Evolutionary conservation across 2,797 vertebrate genomes (phyloP).

Genomic region (Sebastes vulpes): DNA sequence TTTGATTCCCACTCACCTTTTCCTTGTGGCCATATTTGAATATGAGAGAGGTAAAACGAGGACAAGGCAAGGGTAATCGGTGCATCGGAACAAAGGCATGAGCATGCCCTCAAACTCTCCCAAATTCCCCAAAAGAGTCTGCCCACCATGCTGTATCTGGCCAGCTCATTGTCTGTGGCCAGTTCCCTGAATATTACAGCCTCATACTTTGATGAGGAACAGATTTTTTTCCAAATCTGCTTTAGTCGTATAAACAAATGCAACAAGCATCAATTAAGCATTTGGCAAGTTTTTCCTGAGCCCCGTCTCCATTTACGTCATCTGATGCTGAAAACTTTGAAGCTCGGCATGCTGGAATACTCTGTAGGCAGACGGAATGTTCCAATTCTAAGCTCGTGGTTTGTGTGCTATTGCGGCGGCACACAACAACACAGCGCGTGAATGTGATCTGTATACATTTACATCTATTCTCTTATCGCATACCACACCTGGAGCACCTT

Average conservation of each 20-base stretch:
- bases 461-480: conserved; percentile 65
- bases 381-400: conserved; percentile 35
- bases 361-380: conserved; percentile 17
- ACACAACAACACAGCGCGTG: conserved; percentile 15
- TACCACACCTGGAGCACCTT: conserved; percentile 45
- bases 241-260: conserved; percentile 23
- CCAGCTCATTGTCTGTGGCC: conserved; percentile 35
- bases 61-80: conserved; percentile 41
- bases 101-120: conserved; percentile 46
- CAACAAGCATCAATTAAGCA: conserved; percentile 25
- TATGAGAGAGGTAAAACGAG: conserved; percentile 39
- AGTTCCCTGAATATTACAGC: conserved; percentile 38
- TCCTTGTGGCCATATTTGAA: conserved; percentile 54
- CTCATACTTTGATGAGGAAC: neutral
- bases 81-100: conserved; percentile 48
- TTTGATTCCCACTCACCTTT: conserved; percentile 60
- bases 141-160: conserved; percentile 18
- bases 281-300: neutral
- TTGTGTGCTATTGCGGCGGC: conserved; percentile 35
- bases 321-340: conserved; percentile 44
- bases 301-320: conserved; percentile 14
- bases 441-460: conserved; percentile 71
- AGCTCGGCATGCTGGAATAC: conserved; percentile 16
- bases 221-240: conserved; percentile 19
- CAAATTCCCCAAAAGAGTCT: conserved; percentile 40